Base-by-base conservation (phyloP, 2,797 vertebrate species). In the Moxostoma hubbsi region DNA sequence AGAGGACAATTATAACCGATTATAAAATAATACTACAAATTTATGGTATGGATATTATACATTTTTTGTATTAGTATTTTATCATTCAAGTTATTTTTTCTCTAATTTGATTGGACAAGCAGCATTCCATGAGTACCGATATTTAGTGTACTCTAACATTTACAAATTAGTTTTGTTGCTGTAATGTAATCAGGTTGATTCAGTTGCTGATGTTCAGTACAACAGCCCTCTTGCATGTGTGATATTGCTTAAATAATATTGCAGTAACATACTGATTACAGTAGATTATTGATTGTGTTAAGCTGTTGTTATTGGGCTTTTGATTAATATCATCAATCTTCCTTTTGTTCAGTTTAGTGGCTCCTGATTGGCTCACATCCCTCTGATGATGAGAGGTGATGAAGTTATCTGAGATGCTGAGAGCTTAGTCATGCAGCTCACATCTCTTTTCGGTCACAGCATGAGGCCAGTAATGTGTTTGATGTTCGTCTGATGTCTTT, bases 401-500 rank as follows among this genome's bases (percentile, higher is more conserved):
- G 36, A 9, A 63, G 18, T 24, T 46, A 24, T 43, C n/a, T 18
- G 71, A 18, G 45, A 59, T 73, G 18, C 47, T 43, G 55, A 61
- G 54, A 61, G 79, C 74, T 76, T 71, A 83, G 18, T 72, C 76
- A 24, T 66, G 66, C 64, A 66, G 66, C 74, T 54, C 53, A 1
- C 46, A 71, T 66, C 77, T 59, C 18, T 11, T 43, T 4, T 43
- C 64, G 61, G 76, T 69, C 9, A 54, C 83, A 82, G 79, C 75
- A 80, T 82, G 46, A 49, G 76, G 58, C 65, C 62, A 9, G 45
- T 18, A 83, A 73, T 83, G 79, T 53, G 83, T 87, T 74, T 88
- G 81, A 88, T 89, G 77, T 78, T 46, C 47, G 45, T 72, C 81
- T 85, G 81, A 86, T 82, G 83, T 71, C 50, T 83, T 66, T 76